These are phyloP conservation scores for Phocides pigmalion DNA, from an alignment of 1,140 invertebrate species.

Conservation along the genomic window DNA sequence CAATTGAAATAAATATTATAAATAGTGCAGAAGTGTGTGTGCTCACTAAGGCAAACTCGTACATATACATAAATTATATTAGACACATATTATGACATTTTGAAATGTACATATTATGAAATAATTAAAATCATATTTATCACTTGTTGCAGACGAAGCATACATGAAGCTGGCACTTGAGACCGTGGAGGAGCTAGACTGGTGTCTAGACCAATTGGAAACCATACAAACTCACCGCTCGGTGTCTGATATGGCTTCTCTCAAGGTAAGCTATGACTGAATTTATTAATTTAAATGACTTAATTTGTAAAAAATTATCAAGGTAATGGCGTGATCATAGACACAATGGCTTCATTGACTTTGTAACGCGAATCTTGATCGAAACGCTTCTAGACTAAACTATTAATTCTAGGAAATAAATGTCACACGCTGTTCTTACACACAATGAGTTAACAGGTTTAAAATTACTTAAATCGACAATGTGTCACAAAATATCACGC, in stretches of 20 bases:
- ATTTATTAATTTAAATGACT: neutral
- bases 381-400: neutral
- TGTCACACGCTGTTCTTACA: neutral
- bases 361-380: neutral
- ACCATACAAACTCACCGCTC: slow-evolving; percentile 99
- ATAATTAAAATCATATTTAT: slow-evolving; percentile 10
- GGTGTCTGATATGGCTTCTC: slow-evolving; percentile 99
- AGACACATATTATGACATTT: too few species aligned
- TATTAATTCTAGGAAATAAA: neutral
- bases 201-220: slow-evolving; percentile 99
- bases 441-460: neutral
- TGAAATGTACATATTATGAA: too few species aligned
- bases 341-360: neutral
- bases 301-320: neutral
- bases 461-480: neutral
- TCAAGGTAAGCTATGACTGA: slow-evolving; percentile 91
- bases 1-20: too few species aligned
- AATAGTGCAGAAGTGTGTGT: too few species aligned
- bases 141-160: slow-evolving; percentile 89
- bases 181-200: slow-evolving; percentile 99
- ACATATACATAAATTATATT: too few species aligned
- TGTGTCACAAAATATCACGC: too few species aligned
- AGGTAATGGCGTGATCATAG: neutral
- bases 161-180: slow-evolving; percentile 97
- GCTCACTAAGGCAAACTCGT: too few species aligned